Percentiles rank a stretch among this genome's conserved stretches.
phyloP scores from a whole-genome alignment of 2,888 invertebrate genomes.

The Idaea biselata region DNA sequence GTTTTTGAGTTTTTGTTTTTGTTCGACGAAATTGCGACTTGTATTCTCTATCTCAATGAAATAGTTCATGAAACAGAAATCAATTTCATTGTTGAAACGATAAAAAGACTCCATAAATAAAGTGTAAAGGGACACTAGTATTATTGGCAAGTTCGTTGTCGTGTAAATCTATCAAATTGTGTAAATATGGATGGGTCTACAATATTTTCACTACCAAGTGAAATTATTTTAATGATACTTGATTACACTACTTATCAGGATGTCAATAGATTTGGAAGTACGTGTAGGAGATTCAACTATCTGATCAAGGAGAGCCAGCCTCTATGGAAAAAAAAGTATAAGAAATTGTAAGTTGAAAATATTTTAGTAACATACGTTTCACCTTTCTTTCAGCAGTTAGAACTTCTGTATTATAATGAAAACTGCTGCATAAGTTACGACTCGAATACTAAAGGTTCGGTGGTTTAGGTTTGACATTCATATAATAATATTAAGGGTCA shows the following conservation, averaged over 20 bases:
- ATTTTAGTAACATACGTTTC: background rate
- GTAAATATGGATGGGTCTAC: slow-evolving; percentile 19
- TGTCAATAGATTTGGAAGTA: slow-evolving; percentile 72
- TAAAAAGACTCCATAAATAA: too few species aligned
- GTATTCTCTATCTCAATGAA: too few species aligned
- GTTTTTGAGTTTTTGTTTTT: too few species aligned
- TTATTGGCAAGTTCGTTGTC: background rate
- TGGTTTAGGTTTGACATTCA: background rate
- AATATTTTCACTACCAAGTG: slow-evolving; percentile 46
- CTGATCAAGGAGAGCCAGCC: slow-evolving; percentile 57
- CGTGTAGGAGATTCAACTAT: slow-evolving; percentile 74
- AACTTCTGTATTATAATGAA: too few species aligned
- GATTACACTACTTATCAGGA: slow-evolving; percentile 49
- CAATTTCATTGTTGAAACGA: too few species aligned
- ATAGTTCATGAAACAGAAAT: too few species aligned
- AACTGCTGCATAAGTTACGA: background rate
- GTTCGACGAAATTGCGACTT: too few species aligned
- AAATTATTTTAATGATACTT: slow-evolving; percentile 49
- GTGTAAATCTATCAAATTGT: background rate
- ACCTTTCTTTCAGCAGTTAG: too few species aligned
- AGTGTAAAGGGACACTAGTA: background rate
- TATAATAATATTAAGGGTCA: background rate
- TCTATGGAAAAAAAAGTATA: slow-evolving; percentile 52
- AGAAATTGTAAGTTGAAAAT: slow-evolving; percentile 44
- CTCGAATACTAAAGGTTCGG: background rate